Conservation (phyloP, 2,113 vertebrate genomes). For the Passer domesticus region DNA sequence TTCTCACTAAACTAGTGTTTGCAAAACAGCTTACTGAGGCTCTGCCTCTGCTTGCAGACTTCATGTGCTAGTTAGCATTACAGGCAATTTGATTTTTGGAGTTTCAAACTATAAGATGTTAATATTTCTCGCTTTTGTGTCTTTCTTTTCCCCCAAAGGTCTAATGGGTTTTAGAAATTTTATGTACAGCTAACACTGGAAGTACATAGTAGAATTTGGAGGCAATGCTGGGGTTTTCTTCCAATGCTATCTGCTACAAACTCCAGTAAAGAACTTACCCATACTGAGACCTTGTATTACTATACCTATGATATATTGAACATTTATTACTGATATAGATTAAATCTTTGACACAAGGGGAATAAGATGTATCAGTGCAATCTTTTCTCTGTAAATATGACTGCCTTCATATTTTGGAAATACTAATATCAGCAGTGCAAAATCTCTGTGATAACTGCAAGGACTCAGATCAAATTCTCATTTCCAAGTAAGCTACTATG, state of each 20-base stretch:
- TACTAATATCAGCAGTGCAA: background rate
- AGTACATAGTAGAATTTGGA: background rate
- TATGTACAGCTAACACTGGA: background rate
- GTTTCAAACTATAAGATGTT: background rate
- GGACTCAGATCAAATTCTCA: background rate
- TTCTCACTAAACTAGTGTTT: background rate
- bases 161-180: background rate
- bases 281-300: background rate
- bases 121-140: background rate
- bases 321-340: background rate
- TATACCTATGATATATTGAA: background rate
- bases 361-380: background rate
- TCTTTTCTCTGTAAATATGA: background rate
- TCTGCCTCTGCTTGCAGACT: background rate
- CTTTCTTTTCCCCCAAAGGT: background rate
- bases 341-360: background rate
- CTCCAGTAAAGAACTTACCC: background rate
- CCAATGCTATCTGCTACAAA: background rate
- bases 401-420: background rate
- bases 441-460: background rate
- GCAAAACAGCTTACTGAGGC: background rate
- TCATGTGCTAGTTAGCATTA: background rate
- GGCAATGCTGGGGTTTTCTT: background rate
- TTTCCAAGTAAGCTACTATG: background rate
- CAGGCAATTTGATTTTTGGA: background rate